Percentiles rank a stretch among this genome's conserved stretches.
Conservation (phyloP, 2,888 invertebrate genomes). For the Lagria hirta region DNA sequence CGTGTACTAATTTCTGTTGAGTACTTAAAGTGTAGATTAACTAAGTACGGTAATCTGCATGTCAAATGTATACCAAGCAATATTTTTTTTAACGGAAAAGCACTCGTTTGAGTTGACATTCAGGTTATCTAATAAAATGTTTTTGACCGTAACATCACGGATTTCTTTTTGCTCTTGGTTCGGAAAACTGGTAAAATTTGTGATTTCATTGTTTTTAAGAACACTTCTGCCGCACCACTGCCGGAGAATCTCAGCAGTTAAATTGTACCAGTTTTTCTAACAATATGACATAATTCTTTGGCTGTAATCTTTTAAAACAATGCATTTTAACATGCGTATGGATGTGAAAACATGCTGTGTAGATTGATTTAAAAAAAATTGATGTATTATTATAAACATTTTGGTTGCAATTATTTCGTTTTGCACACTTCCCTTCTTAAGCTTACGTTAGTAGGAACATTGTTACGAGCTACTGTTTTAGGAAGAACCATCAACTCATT, state of each 20-base stretch:
- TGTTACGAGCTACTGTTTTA: too few species aligned
- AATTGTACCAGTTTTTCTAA: slow-evolving; percentile 31
- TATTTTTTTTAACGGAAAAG: slow-evolving; percentile 6
- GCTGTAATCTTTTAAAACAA: slow-evolving; percentile 27
- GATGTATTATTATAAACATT: slow-evolving; percentile 51
- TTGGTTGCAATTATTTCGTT: slow-evolving; percentile 31
- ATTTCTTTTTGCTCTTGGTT: slow-evolving; percentile 16
- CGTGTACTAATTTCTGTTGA: slow-evolving; percentile 31
- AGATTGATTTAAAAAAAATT: slow-evolving; percentile 49
- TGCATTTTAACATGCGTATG: slow-evolving; percentile 48
- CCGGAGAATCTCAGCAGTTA: slow-evolving; percentile 26
- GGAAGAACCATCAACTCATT: too few species aligned
- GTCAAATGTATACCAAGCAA: slow-evolving; percentile 19
- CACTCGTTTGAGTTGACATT: slow-evolving; percentile 8
- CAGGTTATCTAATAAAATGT: slow-evolving; percentile 11
- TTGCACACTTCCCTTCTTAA: neutral
- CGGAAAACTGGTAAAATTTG: slow-evolving; percentile 28
- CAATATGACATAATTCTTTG: slow-evolving; percentile 16
- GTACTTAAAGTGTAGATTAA: slow-evolving; percentile 17
- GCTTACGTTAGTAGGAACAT: too few species aligned
- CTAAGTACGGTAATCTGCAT: slow-evolving; percentile 26
- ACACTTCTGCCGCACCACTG: slow-evolving; percentile 27
- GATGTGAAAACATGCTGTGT: slow-evolving; percentile 48
- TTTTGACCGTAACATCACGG: slow-evolving; percentile 30
- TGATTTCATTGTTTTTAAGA: slow-evolving; percentile 25